Evolutionary conservation across 2,113 vertebrate species (phyloP), one percentile per base, ranked within the genome.

Genomic region (Lamprologus tigripictilis): DNA sequence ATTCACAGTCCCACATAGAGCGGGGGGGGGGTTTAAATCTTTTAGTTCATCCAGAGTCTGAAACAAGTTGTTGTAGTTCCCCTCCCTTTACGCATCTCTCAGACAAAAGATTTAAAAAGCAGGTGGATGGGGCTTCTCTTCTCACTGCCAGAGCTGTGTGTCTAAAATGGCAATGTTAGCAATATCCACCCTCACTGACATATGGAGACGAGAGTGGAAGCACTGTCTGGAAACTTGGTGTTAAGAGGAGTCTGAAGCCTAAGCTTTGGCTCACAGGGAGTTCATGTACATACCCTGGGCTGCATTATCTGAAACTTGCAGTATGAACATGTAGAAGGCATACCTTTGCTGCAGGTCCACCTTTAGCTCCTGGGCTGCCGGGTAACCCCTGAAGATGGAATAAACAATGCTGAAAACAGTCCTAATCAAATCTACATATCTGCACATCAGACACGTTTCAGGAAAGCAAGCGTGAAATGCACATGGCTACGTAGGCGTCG

Each of bases 351-450:
- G 98, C 98, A 47, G 97, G 78, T 61, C 96, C 97, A 58, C 98
- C 98, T 95, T 99, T 99, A 71, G 96, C 86, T 2, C 98, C 98
- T 0, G 98, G 97, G 66, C 97, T 97, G 5, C 98, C 98, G 0
- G 98, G 97, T 91, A 99, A 96, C 54, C 98, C 98, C 98, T 99
- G 57, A 1, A 85, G 90, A 89, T 80, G 93, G 11, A 96, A 89
- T 80, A 4, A 49, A 82, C 4, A 86, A 76, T 37, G 79, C 5
- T 47, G 40, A 85, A 71, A 71, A 73, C 2, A 45, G n/a, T 23
- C 11, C 12, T 54, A 85, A 85, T 66, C 14, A 42, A 78, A 86
- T 31, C 51, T 53, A 33, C 16, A 80, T n/a, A 31, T 45, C 7
- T 40, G 9, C 12, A 54, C 80, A 16, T 42, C 13, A 12, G 17